phyloP scores from a whole-genome alignment of 2,888 invertebrate genomes.

The Portevinia maculata region DNA sequence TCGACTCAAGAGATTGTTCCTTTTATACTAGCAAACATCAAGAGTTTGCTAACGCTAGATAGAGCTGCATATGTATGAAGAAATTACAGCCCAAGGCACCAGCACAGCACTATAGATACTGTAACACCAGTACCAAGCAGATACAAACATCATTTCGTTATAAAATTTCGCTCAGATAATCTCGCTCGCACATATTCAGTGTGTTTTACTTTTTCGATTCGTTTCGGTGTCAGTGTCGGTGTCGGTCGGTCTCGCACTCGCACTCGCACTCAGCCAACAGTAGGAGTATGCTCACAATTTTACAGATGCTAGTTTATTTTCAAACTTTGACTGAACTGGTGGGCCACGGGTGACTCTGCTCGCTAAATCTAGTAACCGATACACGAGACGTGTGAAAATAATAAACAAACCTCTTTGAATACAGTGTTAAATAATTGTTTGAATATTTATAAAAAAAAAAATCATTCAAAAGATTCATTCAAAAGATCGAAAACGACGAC shows the following conservation, averaged over 20 bases:
- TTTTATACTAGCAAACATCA: background rate
- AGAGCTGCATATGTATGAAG: background rate
- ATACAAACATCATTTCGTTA: constrained; percentile 29
- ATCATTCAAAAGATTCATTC: no score
- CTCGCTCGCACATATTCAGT: constrained; percentile 41
- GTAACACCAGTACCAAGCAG: constrained; percentile 8
- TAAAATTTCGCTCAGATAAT: constrained; percentile 53
- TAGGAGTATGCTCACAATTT: constrained; percentile 40
- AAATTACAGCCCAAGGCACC: constrained; percentile 2
- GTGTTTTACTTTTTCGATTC: background rate
- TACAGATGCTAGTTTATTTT: constrained; percentile 69
- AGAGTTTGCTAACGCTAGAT: background rate
- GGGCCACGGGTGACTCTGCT: background rate
- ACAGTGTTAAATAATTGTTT: background rate
- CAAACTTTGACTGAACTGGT: constrained; percentile 52
- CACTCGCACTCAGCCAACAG: constrained; percentile 7
- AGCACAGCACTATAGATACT: constrained; percentile 1
- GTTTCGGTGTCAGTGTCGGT: background rate
- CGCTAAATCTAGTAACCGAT: background rate
- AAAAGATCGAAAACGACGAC: no score
- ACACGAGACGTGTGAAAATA: background rate
- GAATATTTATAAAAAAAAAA: background rate
- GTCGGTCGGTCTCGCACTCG: constrained; percentile 6
- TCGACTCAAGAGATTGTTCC: constrained; percentile 3
- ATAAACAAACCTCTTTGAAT: constrained; percentile 12